Evolutionary conservation across 2,888 invertebrate species (phyloP).

Genomic region (Drosophila histrio): DNA sequence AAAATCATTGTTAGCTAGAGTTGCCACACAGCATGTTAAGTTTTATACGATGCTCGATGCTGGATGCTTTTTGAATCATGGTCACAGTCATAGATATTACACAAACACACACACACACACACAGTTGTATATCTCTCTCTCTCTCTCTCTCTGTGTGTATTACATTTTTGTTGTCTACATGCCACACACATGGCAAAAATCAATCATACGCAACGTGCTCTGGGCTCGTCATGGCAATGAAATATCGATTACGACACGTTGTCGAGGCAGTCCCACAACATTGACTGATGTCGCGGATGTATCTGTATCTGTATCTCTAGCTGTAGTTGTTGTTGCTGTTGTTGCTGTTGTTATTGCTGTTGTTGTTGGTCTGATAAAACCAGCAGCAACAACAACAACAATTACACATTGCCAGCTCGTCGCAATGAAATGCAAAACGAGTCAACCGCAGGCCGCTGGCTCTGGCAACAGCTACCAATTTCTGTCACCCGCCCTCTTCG

Average conservation of each 20-base stretch:
- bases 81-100: slow-evolving; percentile 31
- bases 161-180: slow-evolving; percentile 25
- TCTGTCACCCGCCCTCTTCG: neutral
- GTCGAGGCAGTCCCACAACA: slow-evolving; percentile 42
- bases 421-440: slow-evolving; percentile 66
- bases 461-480: slow-evolving; percentile 3
- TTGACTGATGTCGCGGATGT: slow-evolving; percentile 56
- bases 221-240: slow-evolving; percentile 65
- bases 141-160: slow-evolving; percentile 13
- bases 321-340: neutral
- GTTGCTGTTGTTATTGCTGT: slow-evolving; percentile 5
- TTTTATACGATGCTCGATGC: slow-evolving; percentile 16
- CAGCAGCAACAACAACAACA: slow-evolving; percentile 20
- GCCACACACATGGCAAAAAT: slow-evolving; percentile 53
- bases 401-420: slow-evolving; percentile 30
- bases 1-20: slow-evolving; percentile 19
- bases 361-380: slow-evolving; percentile 29
- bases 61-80: slow-evolving; percentile 35
- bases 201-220: slow-evolving; percentile 74
- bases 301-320: slow-evolving; percentile 32
- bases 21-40: slow-evolving; percentile 36
- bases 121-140: slow-evolving; percentile 1
- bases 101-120: neutral
- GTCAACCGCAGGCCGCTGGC: slow-evolving; percentile 53
- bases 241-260: slow-evolving; percentile 77